Base-by-base conservation (phyloP, 2,797 vertebrate genomes). In the Rhodeus uyekii region DNA sequence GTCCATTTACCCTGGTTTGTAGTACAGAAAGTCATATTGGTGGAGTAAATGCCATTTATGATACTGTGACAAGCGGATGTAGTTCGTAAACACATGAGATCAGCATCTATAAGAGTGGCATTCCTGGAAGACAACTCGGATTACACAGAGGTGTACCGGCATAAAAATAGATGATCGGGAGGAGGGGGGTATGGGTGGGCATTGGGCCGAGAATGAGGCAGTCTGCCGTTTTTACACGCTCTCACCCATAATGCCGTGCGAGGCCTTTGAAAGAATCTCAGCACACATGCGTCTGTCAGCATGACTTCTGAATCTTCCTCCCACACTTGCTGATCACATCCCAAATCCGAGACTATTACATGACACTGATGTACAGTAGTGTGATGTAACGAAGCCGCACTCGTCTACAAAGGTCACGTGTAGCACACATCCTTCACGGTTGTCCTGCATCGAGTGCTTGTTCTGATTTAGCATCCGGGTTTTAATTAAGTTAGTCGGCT, bases 251-350 rank as follows among this genome's bases (percentile, higher is more conserved):
- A 90, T 88, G 42, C 88, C 61, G n/a, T 32, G 65, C 14, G 4
- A 65, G 80, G 48, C 34, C 53, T 32, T n/a, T 27, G 88, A 87
- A 93, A 91, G 93, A 94, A 95, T 91, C 92, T 87, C 73, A 88
- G 89, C 65, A 46, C 64, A 60, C 76, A 64, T 67, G 53, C 32
- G 88, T 89, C 92, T 93, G 93, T 95, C 94, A 94, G 88, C 86
- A 1, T 92, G 87, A 88, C 89, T 89, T 90, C 87, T 86, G 42
- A 46, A 60, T 36, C 50, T 90, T 82, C 85, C 55, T 27, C 24
- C 5, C 55, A 60, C 85, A 22, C 16, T 39, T 9, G 3, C 77
- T 22, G 9, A 81, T 73, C 79, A 61, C 22, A 53, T 55, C 69
- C 13, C 14, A 64, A 75, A 75, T 48, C 22, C 5, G 19, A 42